A percentile compares a stretch with the other conserved stretches of the same genome.
phyloP scores from a whole-genome alignment of 1,140 invertebrate species.

The Aphaenogaster floridana region DNA sequence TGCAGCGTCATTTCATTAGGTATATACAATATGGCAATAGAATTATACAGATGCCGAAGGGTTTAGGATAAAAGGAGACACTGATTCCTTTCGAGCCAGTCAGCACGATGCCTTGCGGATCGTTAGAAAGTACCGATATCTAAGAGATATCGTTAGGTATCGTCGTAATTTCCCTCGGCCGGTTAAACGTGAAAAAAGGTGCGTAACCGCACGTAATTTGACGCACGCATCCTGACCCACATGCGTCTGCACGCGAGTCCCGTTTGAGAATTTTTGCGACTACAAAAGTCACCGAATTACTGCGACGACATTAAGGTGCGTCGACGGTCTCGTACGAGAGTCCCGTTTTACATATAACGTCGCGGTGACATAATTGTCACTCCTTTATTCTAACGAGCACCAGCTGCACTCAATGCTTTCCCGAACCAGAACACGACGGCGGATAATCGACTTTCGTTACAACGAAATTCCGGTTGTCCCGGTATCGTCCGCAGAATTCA shows the following conservation, averaged over 20 bases:
- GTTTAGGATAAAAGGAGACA: background rate
- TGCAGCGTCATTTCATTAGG: no score
- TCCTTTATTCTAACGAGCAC: slow-evolving; percentile 23
- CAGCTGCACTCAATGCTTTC: slow-evolving; percentile 4
- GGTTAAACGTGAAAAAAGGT: background rate
- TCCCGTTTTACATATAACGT: background rate
- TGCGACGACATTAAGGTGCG: background rate
- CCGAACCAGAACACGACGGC: slow-evolving; percentile 20
- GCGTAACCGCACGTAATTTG: slow-evolving; percentile 22
- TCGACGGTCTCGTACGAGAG: background rate
- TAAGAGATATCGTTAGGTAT: slow-evolving; percentile 29
- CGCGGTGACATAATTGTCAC: slow-evolving; percentile 33
- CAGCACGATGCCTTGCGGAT: background rate
- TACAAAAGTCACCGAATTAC: slow-evolving; percentile 9
- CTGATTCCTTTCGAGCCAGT: background rate
- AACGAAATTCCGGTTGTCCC: slow-evolving; percentile 8
- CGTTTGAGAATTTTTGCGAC: slow-evolving; percentile 1
- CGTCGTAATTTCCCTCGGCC: slow-evolving; percentile 11
- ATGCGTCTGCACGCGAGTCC: background rate
- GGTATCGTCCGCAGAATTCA: slow-evolving; percentile 2
- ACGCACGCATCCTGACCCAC: background rate
- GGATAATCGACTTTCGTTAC: slow-evolving; percentile 55
- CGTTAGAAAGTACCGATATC: slow-evolving; percentile 50
- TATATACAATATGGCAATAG: no score
- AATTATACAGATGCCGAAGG: background rate